Evolutionary conservation across 2,113 vertebrate species (phyloP).

Genomic region (Stercorarius parasiticus): DNA sequence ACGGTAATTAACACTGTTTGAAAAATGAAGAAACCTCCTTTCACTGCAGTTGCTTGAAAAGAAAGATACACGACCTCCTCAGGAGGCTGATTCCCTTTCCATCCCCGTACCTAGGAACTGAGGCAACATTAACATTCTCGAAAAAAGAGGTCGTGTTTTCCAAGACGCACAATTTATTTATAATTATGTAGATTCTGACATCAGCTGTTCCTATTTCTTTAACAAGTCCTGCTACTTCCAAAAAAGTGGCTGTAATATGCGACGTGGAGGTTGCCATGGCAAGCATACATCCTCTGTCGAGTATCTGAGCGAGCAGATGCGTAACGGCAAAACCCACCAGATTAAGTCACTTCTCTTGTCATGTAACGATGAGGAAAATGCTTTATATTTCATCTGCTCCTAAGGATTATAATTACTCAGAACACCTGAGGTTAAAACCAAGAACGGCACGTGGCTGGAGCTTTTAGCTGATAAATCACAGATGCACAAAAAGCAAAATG

Average conservation of each 20-base stretch:
- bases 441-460: neutral
- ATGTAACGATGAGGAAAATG: fast-evolving
- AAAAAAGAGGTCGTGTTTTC: neutral
- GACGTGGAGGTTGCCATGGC: slow-evolving; percentile 76
- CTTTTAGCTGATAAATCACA: neutral
- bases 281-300: slow-evolving; percentile 59
- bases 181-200: fast-evolving
- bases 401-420: fast-evolving
- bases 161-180: neutral
- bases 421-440: neutral
- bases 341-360: slow-evolving; percentile 22
- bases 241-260: slow-evolving; percentile 43
- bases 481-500: neutral
- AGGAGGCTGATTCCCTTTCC: neutral
- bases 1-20: fast-evolving
- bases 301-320: slow-evolving; percentile 50
- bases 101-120: fast-evolving
- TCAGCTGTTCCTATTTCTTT: neutral
- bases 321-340: slow-evolving; percentile 47
- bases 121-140: neutral
- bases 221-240: slow-evolving; percentile 67
- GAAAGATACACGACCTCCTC: neutral
- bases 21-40: neutral
- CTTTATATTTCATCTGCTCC: neutral
- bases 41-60: neutral